Percentiles rank a stretch among this genome's conserved stretches.
phyloP scores from a whole-genome alignment of 2,113 vertebrate species.

The Haplochromis burtoni region DNA sequence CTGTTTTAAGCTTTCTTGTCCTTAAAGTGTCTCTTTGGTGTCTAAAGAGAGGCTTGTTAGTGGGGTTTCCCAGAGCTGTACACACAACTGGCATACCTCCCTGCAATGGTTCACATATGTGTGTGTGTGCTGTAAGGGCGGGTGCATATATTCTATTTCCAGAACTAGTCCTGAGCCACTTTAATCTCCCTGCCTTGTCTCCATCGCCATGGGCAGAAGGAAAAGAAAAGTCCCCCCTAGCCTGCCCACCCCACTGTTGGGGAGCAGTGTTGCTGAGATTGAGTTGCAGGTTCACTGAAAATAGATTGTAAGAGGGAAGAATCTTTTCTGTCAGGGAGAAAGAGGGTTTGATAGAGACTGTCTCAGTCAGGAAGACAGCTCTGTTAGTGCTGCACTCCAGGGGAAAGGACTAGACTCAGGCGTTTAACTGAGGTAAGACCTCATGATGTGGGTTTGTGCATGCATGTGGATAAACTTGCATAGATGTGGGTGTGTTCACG shows the following conservation, averaged over 20 bases:
- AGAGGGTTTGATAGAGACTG: constrained; percentile 45
- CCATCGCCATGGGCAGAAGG: constrained; percentile 17
- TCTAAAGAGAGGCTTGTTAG: background rate
- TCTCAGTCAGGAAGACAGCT: constrained; percentile 26
- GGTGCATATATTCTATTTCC: constrained; percentile 66
- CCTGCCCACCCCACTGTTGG: background rate
- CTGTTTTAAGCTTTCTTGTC: background rate
- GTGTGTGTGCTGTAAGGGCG: constrained; percentile 25
- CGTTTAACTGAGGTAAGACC: constrained; percentile 56
- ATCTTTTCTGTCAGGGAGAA: constrained; percentile 42
- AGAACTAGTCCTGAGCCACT: constrained; percentile 54
- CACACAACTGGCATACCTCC: constrained; percentile 43
- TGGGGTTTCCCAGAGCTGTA: constrained; percentile 24
- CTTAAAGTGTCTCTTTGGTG: background rate
- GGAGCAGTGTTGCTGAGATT: constrained; percentile 56
- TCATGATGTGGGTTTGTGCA: background rate
- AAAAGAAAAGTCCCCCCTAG: constrained; percentile 14
- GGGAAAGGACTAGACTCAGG: constrained; percentile 12
- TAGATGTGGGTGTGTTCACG: background rate
- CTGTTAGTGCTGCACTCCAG: constrained; percentile 22
- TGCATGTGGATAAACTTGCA: background rate
- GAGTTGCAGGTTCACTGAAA: constrained; percentile 71
- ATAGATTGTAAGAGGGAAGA: constrained; percentile 60
- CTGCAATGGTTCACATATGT: constrained; percentile 23
- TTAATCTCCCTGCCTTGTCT: constrained; percentile 59